phyloP scores from a whole-genome alignment of 2,113 vertebrate genomes.

The Sorex araneus region DNA sequence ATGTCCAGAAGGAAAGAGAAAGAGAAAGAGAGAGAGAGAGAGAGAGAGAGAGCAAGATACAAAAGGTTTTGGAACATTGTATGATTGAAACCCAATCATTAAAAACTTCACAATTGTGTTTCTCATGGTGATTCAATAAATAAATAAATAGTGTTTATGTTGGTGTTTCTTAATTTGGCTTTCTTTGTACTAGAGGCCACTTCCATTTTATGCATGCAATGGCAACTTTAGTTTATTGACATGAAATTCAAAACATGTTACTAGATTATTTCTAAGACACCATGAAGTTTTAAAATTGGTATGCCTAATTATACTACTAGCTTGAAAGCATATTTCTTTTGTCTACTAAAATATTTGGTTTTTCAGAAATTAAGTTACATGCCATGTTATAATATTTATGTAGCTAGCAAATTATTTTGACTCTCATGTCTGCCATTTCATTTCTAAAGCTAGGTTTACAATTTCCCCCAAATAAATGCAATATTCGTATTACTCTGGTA shows the following conservation, averaged over 20 bases:
- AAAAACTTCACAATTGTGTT: no score
- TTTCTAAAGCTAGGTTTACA: slow-evolving; percentile 26
- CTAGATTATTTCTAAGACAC: slow-evolving; percentile 10
- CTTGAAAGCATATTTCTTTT: slow-evolving; percentile 27
- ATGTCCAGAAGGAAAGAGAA: no score
- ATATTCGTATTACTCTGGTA: slow-evolving; percentile 81
- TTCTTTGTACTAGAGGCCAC: not conserved
- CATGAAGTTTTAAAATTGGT: slow-evolving; percentile 56
- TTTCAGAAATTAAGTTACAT: slow-evolving; percentile 41
- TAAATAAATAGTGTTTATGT: not conserved
- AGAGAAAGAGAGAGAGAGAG: no score
- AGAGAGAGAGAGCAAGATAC: no score
- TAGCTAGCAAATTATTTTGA: slow-evolving; percentile 29
- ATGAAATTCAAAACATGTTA: slow-evolving; percentile 56
- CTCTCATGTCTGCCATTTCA: slow-evolving; percentile 38
- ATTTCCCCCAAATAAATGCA: slow-evolving; percentile 24
- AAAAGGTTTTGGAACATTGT: no score
- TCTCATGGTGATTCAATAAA: no score
- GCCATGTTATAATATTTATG: not conserved
- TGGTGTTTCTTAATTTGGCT: not conserved
- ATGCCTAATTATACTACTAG: slow-evolving; percentile 32
- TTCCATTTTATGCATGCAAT: not conserved
- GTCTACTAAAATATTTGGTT: slow-evolving; percentile 5
- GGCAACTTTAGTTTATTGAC: slow-evolving; percentile 52
- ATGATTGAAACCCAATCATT: no score